Conservation (phyloP, 2,888 invertebrate genomes). For the Leptinotarsa rubiginosa region DNA sequence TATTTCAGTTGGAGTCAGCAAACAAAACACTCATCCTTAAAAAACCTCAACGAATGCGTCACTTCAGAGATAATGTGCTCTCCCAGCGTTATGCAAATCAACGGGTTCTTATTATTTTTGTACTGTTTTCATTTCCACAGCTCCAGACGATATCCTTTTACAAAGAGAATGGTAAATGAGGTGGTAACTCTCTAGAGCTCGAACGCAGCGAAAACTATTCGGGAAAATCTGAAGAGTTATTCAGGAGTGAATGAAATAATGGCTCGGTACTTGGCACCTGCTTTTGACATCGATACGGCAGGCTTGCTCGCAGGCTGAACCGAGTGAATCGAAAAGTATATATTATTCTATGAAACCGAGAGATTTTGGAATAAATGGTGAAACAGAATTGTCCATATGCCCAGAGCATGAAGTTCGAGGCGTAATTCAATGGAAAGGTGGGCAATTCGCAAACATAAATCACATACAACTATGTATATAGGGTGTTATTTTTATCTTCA, state of each 20-base stretch:
- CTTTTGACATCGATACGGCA: not conserved
- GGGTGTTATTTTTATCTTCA: no score
- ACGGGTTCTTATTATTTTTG: not conserved
- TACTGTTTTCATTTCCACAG: not conserved
- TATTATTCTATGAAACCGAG: no score
- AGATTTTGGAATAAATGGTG: no score
- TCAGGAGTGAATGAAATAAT: not conserved
- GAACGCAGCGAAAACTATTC: not conserved
- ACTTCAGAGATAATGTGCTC: not conserved
- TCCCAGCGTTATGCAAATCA: not conserved
- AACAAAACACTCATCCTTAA: not conserved
- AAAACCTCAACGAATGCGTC: not conserved
- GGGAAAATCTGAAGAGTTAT: not conserved
- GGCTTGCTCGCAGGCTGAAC: not conserved
- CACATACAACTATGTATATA: no score
- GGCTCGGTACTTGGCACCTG: not conserved
- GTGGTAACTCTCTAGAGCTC: not conserved
- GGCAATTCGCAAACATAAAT: no score
- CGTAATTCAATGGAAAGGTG: no score
- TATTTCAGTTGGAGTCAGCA: not conserved
- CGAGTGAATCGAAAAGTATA: no score
- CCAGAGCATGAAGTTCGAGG: no score
- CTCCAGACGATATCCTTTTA: not conserved
- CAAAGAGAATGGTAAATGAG: slow-evolving; percentile 3
- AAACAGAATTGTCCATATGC: no score